phyloP scores from a whole-genome alignment of 2,797 vertebrate genomes.

The Tragopan temminckii region DNA sequence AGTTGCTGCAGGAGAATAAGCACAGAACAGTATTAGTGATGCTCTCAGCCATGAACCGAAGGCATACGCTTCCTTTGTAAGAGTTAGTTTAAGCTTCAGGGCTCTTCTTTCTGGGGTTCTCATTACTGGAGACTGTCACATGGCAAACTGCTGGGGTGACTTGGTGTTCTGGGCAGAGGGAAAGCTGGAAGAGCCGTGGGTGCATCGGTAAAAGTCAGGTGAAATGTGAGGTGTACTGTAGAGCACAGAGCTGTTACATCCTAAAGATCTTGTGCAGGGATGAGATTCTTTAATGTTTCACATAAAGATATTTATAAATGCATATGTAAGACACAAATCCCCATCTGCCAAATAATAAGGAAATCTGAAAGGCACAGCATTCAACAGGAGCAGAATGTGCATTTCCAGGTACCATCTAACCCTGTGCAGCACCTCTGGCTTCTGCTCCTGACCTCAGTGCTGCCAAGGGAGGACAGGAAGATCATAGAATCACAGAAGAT shows the following conservation, averaged over 20 bases:
- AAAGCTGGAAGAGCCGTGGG: background rate
- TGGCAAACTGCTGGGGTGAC: background rate
- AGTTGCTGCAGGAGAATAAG: background rate
- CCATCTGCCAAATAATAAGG: background rate
- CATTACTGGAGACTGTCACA: background rate
- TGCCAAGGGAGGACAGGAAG: background rate
- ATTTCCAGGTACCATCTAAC: background rate
- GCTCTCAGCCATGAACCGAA: background rate
- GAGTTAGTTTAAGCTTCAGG: background rate
- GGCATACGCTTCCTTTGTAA: background rate
- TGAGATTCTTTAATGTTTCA: background rate
- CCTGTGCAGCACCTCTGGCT: fast-evolving
- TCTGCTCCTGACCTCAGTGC: background rate
- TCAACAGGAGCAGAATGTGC: background rate
- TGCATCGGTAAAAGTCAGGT: background rate
- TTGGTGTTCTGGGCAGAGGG: fast-evolving
- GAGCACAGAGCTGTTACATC: background rate
- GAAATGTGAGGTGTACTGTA: background rate
- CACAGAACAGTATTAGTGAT: background rate
- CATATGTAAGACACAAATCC: background rate
- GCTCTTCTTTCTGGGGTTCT: background rate
- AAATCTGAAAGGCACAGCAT: background rate
- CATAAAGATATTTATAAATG: background rate
- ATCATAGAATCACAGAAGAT: background rate
- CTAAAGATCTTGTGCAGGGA: background rate